Conservation (phyloP, 2,113 vertebrate genomes). For the Grantiella picta region DNA sequence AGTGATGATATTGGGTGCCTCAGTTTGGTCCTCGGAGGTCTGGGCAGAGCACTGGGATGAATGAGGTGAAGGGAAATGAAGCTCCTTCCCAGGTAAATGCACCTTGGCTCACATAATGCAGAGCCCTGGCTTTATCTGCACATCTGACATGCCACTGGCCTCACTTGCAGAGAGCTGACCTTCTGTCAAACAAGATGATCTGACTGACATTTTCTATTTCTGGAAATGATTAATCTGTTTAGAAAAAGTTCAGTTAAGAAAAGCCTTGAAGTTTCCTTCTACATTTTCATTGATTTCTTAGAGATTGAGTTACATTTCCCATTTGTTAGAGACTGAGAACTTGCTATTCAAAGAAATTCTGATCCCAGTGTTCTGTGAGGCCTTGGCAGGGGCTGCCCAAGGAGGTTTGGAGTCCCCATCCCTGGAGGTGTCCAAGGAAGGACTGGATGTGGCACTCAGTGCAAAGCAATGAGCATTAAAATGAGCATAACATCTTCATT, state of each 20-base stretch:
- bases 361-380: neutral
- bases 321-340: neutral
- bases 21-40: neutral
- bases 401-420: neutral
- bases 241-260: slow-evolving; percentile 42
- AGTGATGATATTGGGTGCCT: neutral
- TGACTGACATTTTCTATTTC: slow-evolving; percentile 51
- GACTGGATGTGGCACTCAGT: neutral
- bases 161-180: slow-evolving; percentile 29
- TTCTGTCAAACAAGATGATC: slow-evolving; percentile 2
- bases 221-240: slow-evolving; percentile 69
- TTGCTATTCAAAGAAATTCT: neutral
- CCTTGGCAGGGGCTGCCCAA: neutral
- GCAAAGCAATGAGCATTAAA: neutral
- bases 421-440: neutral
- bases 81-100: neutral
- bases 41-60: neutral
- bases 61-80: neutral
- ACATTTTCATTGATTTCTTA: slow-evolving; percentile 4
- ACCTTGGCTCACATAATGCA: neutral
- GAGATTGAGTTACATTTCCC: slow-evolving; percentile 10
- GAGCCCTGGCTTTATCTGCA: slow-evolving; percentile 37
- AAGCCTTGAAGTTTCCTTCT: slow-evolving; percentile 29
- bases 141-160: slow-evolving; percentile 12
- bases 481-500: neutral